Evolutionary conservation across 2,888 invertebrate species (phyloP), one percentile per base, ranked within the genome.

Genomic region (Cheilosia impressa): DNA sequence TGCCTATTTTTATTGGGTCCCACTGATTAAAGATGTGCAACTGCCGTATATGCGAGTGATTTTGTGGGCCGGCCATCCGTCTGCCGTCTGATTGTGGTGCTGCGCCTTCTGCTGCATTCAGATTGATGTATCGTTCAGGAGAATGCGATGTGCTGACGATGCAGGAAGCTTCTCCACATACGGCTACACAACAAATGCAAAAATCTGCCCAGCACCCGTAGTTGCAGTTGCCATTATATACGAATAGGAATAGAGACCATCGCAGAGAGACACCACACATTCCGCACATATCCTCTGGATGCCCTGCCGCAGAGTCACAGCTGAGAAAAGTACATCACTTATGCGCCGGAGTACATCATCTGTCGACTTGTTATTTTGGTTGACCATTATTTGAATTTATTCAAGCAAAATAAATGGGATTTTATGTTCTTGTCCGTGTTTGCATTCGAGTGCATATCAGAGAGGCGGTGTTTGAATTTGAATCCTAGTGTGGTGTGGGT

Each of bases 371-470:
- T 87, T 87, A 87, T 87, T 87, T 82, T 82, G 87, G 87, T 82
- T 87, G 82, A 87, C 87, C 87, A 87, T 87, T 87, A 87, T 87
- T 87, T 78, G 87, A 87, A 87, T 82, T 87, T 87, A 82, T 87
- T 87, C 87, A 87, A 87, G 87, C 87, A 87, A 87, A 87, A 81
- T 87, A 87, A 87, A 87, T 87, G 87, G 77, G 82, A 87, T 82
- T 82, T 87, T 87, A 78, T 87, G 87, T 87, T 47, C 82, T 80
- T 85, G 85, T 85, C 52, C 85, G 69, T 85, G 85, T 85, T 85
- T 81, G 85, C 85, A 81, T 85, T 81, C 71, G 79, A 71, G 71
- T 76, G 79, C 79, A 79, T 79, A 79, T 71, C 62, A 75, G 31
- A 31, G 31, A 7, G 79, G 75, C 79, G 75, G 60, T 84, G 84